Percentiles rank a stretch among this genome's conserved stretches.
Conservation (phyloP, 2,113 vertebrate species). For the Muscicapa adusta region DNA sequence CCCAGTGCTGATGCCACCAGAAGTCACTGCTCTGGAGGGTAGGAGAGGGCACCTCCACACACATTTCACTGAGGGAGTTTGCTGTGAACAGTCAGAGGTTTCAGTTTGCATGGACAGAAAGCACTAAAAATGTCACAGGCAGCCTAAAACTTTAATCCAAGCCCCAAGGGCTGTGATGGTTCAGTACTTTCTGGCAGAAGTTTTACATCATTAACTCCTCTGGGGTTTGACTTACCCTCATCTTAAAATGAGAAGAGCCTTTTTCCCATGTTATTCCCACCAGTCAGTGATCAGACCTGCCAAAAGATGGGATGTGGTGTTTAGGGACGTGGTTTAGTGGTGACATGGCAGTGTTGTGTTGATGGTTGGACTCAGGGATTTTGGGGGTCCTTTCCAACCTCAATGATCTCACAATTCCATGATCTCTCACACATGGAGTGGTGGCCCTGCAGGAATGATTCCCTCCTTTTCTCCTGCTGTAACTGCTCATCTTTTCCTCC, state of each 20-base stretch:
- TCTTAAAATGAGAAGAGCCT: not conserved
- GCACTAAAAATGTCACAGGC: not conserved
- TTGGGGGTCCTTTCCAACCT: not conserved
- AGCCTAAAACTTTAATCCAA: not conserved
- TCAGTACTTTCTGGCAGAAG: not conserved
- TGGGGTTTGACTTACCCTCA: not conserved
- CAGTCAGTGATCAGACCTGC: not conserved
- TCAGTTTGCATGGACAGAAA: not conserved
- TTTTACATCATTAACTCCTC: not conserved
- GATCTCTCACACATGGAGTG: accelerated
- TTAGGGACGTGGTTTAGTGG: not conserved
- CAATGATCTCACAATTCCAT: accelerated
- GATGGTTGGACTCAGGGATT: not conserved
- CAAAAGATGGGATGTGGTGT: not conserved
- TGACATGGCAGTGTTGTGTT: not conserved
- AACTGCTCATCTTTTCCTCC: accelerated
- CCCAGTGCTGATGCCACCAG: not conserved
- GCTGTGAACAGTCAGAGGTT: not conserved
- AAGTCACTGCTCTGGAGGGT: not conserved
- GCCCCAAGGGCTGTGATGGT: not conserved
- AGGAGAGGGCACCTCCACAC: too few species aligned
- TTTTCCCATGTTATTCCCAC: not conserved
- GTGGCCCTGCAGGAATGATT: not conserved
- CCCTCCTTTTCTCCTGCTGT: not conserved
- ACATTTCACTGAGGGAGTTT: not conserved